Conservation (phyloP, 2,797 vertebrate species). For the Malurus splendens region DNA sequence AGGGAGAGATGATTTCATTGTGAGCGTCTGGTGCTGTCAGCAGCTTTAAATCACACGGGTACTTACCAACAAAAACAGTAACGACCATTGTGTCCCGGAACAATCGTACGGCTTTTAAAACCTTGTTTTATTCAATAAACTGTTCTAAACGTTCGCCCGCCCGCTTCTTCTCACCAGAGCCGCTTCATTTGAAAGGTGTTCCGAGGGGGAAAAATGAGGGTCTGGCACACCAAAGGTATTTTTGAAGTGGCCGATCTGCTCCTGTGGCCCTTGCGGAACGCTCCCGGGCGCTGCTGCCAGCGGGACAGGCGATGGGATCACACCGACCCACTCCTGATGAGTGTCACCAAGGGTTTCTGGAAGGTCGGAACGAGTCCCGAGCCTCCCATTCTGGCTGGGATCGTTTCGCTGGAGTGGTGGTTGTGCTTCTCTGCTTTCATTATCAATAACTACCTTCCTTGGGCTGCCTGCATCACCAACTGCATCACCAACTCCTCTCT, state of each 20-base stretch:
- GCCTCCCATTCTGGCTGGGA: accelerated
- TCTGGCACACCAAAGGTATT: background rate
- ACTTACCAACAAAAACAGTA: constrained; percentile 79
- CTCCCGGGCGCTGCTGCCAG: background rate
- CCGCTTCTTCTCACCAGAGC: background rate
- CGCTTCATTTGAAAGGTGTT: background rate
- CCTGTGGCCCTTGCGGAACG: background rate
- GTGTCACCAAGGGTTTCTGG: background rate
- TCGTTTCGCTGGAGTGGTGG: accelerated
- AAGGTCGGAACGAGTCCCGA: background rate
- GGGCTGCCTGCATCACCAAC: background rate
- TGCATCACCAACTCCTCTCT: background rate
- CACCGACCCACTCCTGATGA: background rate
- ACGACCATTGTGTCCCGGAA: constrained; percentile 75
- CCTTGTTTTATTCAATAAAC: constrained; percentile 70
- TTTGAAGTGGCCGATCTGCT: accelerated
- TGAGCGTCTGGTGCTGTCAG: constrained; percentile 85
- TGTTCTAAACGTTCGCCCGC: constrained; percentile 7
- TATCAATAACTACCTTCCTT: background rate
- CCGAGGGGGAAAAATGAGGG: background rate
- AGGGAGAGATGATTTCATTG: constrained; percentile 78
- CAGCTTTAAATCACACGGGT: constrained; percentile 87
- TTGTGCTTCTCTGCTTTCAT: background rate
- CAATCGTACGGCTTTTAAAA: constrained; percentile 68
- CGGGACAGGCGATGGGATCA: background rate